Percentiles rank a stretch among this genome's conserved stretches.
phyloP scores from a whole-genome alignment of 2,888 invertebrate species.

The Lycia hirtaria region DNA sequence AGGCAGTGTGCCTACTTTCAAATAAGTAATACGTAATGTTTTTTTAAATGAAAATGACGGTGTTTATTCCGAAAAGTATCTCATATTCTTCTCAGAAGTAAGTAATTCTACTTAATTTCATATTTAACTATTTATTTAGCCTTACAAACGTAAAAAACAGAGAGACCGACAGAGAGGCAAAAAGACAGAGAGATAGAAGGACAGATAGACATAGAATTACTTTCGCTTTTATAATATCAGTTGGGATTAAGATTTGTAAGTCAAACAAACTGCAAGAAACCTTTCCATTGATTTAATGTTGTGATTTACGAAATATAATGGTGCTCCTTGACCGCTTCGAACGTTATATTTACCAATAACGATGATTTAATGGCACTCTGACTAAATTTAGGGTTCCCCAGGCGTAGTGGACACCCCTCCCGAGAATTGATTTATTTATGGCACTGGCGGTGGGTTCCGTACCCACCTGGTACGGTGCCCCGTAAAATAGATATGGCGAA shows the following conservation, averaged over 20 bases:
- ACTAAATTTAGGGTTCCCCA: slow-evolving; percentile 74
- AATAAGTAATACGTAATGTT: too few relatives aligned
- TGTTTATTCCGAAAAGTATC: too few relatives aligned
- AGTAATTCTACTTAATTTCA: too few relatives aligned
- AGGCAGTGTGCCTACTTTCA: too few relatives aligned
- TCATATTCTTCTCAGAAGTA: too few relatives aligned
- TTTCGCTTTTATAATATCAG: too few relatives aligned
- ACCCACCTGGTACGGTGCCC: slow-evolving; percentile 57
- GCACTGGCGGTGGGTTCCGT: slow-evolving; percentile 57
- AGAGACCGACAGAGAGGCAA: too few relatives aligned
- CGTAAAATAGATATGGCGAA: slow-evolving; percentile 58
- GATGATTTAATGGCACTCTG: slow-evolving; percentile 74
- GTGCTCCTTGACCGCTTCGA: slow-evolving; percentile 36
- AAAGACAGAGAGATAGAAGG: too few relatives aligned
- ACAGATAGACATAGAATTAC: too few relatives aligned
- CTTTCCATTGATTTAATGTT: slow-evolving; percentile 17
- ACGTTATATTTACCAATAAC: slow-evolving; percentile 70
- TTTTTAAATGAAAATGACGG: too few relatives aligned
- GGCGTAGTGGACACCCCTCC: slow-evolving; percentile 73
- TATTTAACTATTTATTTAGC: too few relatives aligned
- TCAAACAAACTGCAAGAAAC: background rate
- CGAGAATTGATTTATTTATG: slow-evolving; percentile 77
- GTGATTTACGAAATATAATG: slow-evolving; percentile 34
- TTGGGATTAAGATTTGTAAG: background rate
- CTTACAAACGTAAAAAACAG: too few relatives aligned